A percentile compares a stretch with the other conserved stretches of the same genome.
These are phyloP conservation scores for Panthera tigris DNA, from an alignment of 2,113 vertebrate species.

Conservation along the genomic window DNA sequence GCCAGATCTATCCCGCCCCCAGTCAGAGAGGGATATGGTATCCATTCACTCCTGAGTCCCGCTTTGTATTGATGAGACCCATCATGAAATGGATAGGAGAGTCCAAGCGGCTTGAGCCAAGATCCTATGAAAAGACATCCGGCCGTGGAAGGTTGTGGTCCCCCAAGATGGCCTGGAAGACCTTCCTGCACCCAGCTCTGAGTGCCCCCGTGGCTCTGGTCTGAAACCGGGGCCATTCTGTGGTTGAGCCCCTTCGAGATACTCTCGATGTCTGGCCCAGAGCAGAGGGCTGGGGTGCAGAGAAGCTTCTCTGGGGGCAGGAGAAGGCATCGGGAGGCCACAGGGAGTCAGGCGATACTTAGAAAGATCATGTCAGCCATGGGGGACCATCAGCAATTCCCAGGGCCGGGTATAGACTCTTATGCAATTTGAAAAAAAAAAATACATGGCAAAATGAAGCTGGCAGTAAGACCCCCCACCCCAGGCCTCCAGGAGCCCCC, in stretches of 20 bases:
- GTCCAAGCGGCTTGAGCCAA: neutral
- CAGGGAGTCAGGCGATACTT: fast-evolving
- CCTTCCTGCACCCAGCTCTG: neutral
- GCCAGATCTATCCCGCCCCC: neutral
- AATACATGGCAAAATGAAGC: neutral
- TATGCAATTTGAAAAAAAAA: neutral
- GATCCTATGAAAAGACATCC: neutral
- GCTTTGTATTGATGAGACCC: neutral
- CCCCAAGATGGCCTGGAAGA: neutral
- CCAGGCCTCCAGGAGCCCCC: neutral
- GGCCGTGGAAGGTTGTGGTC: neutral
- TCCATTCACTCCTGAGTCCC: neutral
- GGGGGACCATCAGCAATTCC: neutral
- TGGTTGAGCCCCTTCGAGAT: no score
- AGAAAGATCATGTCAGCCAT: fast-evolving
- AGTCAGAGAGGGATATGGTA: fast-evolving
- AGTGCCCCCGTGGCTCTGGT: neutral
- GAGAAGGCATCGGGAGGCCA: neutral
- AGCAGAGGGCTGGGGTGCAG: neutral
- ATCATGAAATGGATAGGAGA: neutral
- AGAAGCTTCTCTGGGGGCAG: neutral
- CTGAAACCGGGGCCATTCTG: neutral
- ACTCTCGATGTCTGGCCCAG: neutral
- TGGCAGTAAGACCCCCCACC: no score
- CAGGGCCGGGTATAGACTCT: neutral